Percentiles rank a stretch among this genome's conserved stretches.
Evolutionary conservation across 2,113 vertebrate genomes (phyloP).

Genomic region (Paramormyrops kingsleyae): DNA sequence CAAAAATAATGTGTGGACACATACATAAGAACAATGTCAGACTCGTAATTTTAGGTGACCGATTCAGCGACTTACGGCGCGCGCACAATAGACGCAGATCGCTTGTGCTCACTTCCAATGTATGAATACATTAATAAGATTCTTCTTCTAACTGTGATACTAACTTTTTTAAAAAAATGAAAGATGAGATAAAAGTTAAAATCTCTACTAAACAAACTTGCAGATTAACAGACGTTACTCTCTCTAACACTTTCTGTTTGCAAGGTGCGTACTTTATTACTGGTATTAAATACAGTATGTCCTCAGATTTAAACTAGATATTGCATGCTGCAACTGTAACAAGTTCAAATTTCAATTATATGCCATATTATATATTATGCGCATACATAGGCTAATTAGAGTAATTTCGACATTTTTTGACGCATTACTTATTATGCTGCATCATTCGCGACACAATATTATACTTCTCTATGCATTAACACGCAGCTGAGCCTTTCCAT

Average conservation of each 20-base stretch:
- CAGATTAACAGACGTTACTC: not conserved
- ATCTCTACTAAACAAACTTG: not conserved
- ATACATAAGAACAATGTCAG: not conserved
- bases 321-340: not conserved
- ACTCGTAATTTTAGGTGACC: not conserved
- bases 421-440: not conserved
- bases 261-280: not conserved
- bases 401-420: not conserved
- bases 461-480: not conserved
- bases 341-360: not conserved
- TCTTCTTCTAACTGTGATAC: not conserved
- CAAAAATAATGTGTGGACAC: constrained; percentile 21
- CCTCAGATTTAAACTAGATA: not conserved
- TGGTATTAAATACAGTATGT: not conserved
- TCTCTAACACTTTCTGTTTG: not conserved
- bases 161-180: not conserved
- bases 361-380: not conserved
- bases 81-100: not conserved
- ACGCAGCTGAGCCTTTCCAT: not conserved
- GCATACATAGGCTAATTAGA: not conserved
- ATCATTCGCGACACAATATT: not conserved
- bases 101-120: not conserved
- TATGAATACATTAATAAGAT: not conserved
- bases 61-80: not conserved
- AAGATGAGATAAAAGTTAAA: not conserved